Percentiles rank a stretch among this genome's conserved stretches.
Conservation (phyloP, 2,888 invertebrate genomes). For the Cheilosia urbana region DNA sequence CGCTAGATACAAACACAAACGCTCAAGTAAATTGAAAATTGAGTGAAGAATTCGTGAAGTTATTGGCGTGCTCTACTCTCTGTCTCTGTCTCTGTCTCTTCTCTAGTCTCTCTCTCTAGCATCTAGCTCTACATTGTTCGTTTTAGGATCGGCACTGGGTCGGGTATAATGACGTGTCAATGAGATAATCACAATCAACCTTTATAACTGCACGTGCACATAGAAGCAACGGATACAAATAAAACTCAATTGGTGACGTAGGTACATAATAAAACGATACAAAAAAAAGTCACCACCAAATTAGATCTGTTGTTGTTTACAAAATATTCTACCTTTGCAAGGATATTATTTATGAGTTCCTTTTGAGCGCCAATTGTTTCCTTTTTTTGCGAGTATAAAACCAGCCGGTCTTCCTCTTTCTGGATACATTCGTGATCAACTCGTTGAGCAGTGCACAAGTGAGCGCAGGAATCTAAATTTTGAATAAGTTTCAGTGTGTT, state of each 20-base stretch:
- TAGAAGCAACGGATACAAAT: too few relatives aligned
- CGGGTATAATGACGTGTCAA: too few relatives aligned
- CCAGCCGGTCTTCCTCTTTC: not conserved
- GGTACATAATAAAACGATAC: not conserved
- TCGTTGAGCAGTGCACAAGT: slow-evolving; percentile 21
- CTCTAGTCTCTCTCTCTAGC: too few relatives aligned
- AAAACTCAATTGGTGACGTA: not conserved
- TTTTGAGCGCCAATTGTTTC: not conserved
- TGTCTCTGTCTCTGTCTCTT: too few relatives aligned
- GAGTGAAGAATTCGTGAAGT: too few relatives aligned
- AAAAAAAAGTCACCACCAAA: not conserved
- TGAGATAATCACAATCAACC: not conserved
- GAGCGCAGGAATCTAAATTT: slow-evolving; percentile 15
- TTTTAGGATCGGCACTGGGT: not conserved
- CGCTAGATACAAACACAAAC: slow-evolving; percentile 1
- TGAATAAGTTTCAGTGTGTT: not conserved
- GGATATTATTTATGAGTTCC: not conserved
- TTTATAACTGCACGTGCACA: not conserved
- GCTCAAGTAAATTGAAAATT: too few relatives aligned
- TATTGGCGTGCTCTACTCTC: too few relatives aligned
- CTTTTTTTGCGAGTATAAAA: slow-evolving; percentile 34
- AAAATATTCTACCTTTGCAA: not conserved
- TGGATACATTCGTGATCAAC: slow-evolving; percentile 22
- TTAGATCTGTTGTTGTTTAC: slow-evolving; percentile 30
- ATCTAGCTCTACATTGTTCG: not conserved